phyloP scores from a whole-genome alignment of 1,140 invertebrate genomes.

The Sarcophaga peregrina region DNA sequence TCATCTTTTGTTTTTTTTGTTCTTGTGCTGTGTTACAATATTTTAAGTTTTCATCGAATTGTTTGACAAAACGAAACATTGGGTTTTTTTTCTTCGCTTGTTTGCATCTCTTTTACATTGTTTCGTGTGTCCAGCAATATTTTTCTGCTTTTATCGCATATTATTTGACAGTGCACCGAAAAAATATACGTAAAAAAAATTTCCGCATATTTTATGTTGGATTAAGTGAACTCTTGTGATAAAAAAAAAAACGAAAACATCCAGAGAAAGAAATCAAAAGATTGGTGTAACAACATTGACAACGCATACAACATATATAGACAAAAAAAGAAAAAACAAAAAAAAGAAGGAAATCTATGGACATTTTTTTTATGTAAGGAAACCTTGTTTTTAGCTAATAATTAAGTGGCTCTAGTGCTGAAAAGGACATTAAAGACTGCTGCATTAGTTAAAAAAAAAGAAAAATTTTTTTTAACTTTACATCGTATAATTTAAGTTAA shows the following conservation, averaged over 20 bases:
- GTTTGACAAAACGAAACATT: conserved; percentile 19
- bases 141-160: too few relatives aligned
- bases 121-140: background rate
- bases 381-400: background rate
- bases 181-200: too few relatives aligned
- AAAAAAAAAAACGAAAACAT: background rate
- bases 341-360: background rate
- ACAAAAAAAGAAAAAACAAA: background rate
- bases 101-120: background rate
- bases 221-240: background rate
- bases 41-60: conserved; percentile 9
- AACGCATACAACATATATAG: background rate
- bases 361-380: background rate
- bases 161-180: too few relatives aligned
- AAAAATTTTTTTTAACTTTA: background rate
- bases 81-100: conserved; percentile 9
- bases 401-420: background rate
- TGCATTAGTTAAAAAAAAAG: background rate
- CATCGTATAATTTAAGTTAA: background rate
- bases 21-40: conserved; percentile 42
- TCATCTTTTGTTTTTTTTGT: conserved; percentile 36
- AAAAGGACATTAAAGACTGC: background rate
- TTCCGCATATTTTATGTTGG: background rate
- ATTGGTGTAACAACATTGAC: conserved; percentile 35
- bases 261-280: background rate